These are phyloP conservation scores for Bombyx huttoni DNA, from an alignment of 2,888 invertebrate species.

Conservation along the genomic window DNA sequence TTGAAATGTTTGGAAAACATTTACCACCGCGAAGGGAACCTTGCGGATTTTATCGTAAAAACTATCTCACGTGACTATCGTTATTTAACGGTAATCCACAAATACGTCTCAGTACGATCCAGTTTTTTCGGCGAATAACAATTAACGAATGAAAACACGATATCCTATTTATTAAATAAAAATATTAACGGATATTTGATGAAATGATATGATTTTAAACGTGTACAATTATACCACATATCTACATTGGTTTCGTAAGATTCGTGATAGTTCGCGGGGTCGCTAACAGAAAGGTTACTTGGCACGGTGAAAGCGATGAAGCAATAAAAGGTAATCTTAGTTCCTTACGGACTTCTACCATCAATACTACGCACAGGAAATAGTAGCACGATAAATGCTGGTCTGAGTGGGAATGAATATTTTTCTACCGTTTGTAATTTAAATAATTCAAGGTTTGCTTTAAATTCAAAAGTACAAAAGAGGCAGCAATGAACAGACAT, in stretches of 20 bases:
- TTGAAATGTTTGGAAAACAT: background rate
- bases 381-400: conserved; percentile 5
- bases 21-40: too few relatives aligned
- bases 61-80: too few relatives aligned
- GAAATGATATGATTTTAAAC: conserved; percentile 6
- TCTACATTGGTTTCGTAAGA: conserved; percentile 2
- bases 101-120: too few relatives aligned
- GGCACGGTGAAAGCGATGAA: conserved; percentile 37
- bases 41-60: too few relatives aligned
- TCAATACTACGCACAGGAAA: conserved; percentile 14
- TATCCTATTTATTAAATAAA: background rate
- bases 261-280: conserved; percentile 28
- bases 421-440: too few relatives aligned
- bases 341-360: conserved; percentile 22
- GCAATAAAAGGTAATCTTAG: conserved; percentile 12
- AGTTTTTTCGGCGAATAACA: background rate
- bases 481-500: too few relatives aligned
- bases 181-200: background rate
- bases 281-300: conserved; percentile 46
- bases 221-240: background rate
- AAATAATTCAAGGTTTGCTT: too few relatives aligned
- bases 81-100: too few relatives aligned
- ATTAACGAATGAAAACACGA: background rate
- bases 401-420: conserved; percentile 3
- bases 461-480: too few relatives aligned